Evolutionary conservation across 35 echinoderm and acorn worm genomes (phyloP).

Genomic region (Ptychodera flava): DNA sequence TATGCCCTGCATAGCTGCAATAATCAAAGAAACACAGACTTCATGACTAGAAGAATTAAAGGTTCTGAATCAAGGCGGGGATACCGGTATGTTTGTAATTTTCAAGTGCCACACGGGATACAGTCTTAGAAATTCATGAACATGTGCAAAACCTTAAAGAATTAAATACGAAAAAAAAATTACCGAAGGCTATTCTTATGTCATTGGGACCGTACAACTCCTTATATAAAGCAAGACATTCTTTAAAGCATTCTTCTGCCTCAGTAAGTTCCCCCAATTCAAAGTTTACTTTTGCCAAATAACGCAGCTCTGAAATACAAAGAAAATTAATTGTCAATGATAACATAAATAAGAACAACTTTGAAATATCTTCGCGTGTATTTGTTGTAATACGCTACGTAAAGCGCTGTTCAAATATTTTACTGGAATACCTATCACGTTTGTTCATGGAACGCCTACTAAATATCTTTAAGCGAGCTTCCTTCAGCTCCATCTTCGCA

Average conservation of each 20-base stretch:
- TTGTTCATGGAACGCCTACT: background rate
- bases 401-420: background rate
- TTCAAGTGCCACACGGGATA: background rate
- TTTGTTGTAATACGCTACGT: background rate
- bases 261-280: background rate
- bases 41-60: background rate
- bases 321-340: background rate
- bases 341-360: background rate
- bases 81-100: background rate
- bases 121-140: background rate
- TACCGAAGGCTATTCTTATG: background rate
- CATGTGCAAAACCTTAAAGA: background rate
- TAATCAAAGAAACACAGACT: background rate
- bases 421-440: background rate
- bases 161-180: background rate
- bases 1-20: background rate
- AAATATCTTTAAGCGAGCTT: background rate
- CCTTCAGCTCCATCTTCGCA: no score
- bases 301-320: background rate
- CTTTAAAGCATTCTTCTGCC: background rate
- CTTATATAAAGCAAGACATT: background rate
- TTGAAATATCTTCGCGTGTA: background rate
- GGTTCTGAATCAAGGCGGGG: background rate
- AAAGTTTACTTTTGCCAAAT: background rate
- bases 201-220: background rate